A percentile compares a stretch with the other conserved stretches of the same genome.
These are phyloP conservation scores for Melanogrammus aeglefinus DNA, from an alignment of 2,797 vertebrate genomes.

Conservation along the genomic window DNA sequence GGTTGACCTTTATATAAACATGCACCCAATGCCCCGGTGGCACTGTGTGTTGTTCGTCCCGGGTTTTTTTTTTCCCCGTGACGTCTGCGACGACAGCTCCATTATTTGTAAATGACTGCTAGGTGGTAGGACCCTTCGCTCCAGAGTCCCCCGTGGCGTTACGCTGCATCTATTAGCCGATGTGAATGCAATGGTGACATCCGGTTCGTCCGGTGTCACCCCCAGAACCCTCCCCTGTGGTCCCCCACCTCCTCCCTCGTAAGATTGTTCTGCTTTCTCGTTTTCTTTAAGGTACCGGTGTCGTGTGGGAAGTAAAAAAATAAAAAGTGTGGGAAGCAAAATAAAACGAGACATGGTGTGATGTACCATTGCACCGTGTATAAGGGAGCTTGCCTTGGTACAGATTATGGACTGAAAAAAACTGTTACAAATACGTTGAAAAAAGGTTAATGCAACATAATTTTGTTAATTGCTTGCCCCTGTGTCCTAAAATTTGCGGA, in stretches of 20 bases:
- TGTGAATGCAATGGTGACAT: not conserved
- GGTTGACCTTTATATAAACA: slow-evolving; percentile 72
- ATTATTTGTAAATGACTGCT: slow-evolving; percentile 69
- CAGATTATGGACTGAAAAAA: not conserved
- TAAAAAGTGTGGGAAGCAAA: not conserved
- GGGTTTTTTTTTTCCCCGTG: not conserved
- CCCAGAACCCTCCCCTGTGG: too few species aligned
- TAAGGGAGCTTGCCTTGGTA: not conserved
- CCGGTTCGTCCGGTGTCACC: not conserved
- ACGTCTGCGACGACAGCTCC: slow-evolving; percentile 55
- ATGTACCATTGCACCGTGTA: not conserved
- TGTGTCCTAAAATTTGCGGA: too few species aligned
- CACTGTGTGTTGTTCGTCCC: slow-evolving; percentile 30
- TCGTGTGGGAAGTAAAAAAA: not conserved
- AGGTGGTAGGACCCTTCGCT: slow-evolving; percentile 53
- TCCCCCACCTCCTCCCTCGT: too few species aligned
- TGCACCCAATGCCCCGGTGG: slow-evolving; percentile 52
- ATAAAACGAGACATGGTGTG: not conserved
- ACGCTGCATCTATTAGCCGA: not conserved
- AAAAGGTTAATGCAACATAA: not conserved
- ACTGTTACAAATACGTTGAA: not conserved
- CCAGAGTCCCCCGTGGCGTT: slow-evolving; percentile 2
- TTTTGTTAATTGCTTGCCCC: too few species aligned
- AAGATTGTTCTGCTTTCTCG: too few species aligned
- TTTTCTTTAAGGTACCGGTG: too few species aligned